Conservation (phyloP, 1,140 invertebrate species). For the Tetragonula clypearis region DNA sequence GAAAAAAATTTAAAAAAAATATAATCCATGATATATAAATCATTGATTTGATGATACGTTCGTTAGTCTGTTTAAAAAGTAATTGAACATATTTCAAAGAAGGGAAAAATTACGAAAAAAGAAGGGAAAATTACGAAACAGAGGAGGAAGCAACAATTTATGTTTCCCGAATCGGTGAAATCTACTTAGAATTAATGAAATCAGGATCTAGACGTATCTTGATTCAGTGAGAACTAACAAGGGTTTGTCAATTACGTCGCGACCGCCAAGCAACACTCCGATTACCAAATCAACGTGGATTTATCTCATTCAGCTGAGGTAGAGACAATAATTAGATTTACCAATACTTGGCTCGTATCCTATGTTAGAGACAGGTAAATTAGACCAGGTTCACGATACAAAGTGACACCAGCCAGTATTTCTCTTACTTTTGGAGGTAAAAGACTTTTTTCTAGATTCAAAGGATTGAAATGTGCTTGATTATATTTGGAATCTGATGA, state of each 20-base stretch:
- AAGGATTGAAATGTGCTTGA: too few relatives aligned
- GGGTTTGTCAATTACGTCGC: slow-evolving; percentile 2
- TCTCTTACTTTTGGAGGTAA: too few relatives aligned
- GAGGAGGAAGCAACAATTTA: neutral
- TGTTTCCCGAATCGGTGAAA: neutral
- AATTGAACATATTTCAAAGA: too few relatives aligned
- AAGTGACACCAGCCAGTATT: too few relatives aligned
- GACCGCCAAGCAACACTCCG: neutral
- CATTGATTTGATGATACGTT: too few relatives aligned
- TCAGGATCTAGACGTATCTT: too few relatives aligned
- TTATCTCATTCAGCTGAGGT: slow-evolving; percentile 1
- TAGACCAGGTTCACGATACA: neutral
- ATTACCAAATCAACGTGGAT: slow-evolving; percentile 25
- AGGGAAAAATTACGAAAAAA: too few relatives aligned
- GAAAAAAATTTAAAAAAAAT: too few relatives aligned
- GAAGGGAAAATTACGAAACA: neutral
- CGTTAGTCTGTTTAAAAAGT: too few relatives aligned
- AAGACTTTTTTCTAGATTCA: too few relatives aligned
- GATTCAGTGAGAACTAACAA: neutral
- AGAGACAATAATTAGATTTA: slow-evolving; percentile 26
- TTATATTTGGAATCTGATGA: too few relatives aligned
- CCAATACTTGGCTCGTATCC: neutral
- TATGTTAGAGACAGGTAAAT: neutral
- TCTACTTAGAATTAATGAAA: neutral
- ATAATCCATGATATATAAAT: too few relatives aligned